These are phyloP conservation scores for Eunapius fragilis DNA, from an alignment of 37 sponge, comb jelly and placozoan species.

Conservation along the genomic window DNA sequence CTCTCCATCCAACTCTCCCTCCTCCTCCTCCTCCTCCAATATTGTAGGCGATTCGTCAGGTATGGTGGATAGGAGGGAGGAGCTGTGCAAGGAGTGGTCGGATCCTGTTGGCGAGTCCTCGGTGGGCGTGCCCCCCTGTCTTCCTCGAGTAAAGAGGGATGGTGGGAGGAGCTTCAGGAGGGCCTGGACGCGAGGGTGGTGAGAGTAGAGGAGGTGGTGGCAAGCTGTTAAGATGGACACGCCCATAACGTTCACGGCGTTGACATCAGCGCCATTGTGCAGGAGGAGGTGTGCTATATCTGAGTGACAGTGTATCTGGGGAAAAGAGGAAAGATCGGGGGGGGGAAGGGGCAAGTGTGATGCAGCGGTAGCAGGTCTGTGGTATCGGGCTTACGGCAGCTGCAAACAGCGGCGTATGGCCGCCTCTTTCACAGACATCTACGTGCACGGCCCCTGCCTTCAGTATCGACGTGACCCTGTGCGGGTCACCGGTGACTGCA, in stretches of 20 bases:
- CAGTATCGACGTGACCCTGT: constrained; percentile 33
- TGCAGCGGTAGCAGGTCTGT: background rate
- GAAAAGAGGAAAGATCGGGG: background rate
- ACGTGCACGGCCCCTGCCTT: constrained; percentile 45
- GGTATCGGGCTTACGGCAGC: constrained; percentile 48
- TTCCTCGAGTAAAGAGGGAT: background rate
- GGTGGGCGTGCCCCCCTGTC: background rate
- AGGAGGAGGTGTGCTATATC: constrained; percentile 63
- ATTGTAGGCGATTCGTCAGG: background rate
- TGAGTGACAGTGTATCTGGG: constrained; percentile 66
- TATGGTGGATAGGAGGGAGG: constrained; percentile 8
- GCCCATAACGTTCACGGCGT: constrained; percentile 54
- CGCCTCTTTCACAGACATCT: constrained; percentile 73
- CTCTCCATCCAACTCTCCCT: background rate
- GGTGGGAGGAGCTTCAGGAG: constrained; percentile 4
- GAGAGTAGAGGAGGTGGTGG: constrained; percentile 67
- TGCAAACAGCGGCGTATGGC: constrained; percentile 69
- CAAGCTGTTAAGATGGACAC: constrained; percentile 77
- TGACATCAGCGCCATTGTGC: constrained; percentile 85
- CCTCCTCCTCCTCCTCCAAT: background rate
- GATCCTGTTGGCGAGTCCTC: background rate
- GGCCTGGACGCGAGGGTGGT: background rate
- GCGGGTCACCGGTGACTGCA: constrained; percentile 40
- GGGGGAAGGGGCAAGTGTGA: background rate
- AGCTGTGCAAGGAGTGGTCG: constrained; percentile 25